These are phyloP conservation scores for Urechis unicinctus DNA, from an alignment of 2,888 invertebrate species.

Conservation along the genomic window DNA sequence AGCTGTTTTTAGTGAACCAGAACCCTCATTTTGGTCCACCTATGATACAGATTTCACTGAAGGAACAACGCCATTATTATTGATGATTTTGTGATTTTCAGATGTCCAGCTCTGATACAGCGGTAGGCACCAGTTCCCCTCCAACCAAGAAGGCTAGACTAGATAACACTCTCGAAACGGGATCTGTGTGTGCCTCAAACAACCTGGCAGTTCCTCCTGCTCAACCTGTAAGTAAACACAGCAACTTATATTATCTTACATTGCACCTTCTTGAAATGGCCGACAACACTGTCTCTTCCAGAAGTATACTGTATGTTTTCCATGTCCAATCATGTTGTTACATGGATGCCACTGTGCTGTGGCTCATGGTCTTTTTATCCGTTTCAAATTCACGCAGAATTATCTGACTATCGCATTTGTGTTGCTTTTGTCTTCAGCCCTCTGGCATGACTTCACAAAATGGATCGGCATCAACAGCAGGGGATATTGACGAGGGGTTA, in stretches of 20 bases:
- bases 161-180: conserved; percentile 2
- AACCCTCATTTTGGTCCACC: too few relatives aligned
- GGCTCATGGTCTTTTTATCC: too few relatives aligned
- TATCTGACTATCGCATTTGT: too few relatives aligned
- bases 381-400: too few relatives aligned
- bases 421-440: too few relatives aligned
- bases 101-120: neutral
- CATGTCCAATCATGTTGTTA: neutral
- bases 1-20: too few relatives aligned
- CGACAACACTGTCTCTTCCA: too few relatives aligned
- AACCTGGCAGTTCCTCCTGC: neutral
- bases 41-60: too few relatives aligned
- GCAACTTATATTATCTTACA: neutral
- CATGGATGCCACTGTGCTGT: neutral
- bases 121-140: neutral
- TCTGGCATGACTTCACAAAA: too few relatives aligned
- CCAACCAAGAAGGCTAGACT: conserved; percentile 12
- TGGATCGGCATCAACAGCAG: conserved; percentile 23
- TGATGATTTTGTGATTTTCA: neutral
- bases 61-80: too few relatives aligned
- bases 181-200: neutral
- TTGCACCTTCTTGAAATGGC: neutral
- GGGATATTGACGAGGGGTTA: conserved; percentile 52
- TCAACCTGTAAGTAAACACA: neutral
- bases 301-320: neutral